phyloP scores from a whole-genome alignment of 2,797 vertebrate species.

The Eidolon dupreanum region DNA sequence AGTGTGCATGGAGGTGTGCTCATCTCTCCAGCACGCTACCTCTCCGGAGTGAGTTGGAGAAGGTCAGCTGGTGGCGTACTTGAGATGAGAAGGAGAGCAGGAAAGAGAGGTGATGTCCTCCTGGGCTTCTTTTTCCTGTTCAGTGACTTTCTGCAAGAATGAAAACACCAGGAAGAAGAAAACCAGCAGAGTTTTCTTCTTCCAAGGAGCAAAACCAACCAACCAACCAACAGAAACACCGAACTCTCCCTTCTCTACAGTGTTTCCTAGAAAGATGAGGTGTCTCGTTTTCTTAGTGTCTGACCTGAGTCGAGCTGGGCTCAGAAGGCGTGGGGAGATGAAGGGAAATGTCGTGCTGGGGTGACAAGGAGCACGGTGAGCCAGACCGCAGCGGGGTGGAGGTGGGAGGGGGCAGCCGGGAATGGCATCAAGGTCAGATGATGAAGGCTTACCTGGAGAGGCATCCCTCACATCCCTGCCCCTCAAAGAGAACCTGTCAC shows the following conservation, averaged over 20 bases:
- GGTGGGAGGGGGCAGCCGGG: neutral
- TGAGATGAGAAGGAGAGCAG: neutral
- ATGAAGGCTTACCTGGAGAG: rapidly evolving
- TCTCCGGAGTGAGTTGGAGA: neutral
- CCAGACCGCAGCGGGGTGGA: rapidly evolving
- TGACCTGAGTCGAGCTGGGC: rapidly evolving
- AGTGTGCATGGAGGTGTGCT: neutral
- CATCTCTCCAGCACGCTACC: neutral
- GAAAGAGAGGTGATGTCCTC: neutral
- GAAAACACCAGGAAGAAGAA: neutral
- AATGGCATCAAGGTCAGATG: neutral
- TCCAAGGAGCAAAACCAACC: neutral
- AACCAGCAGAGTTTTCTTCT: neutral
- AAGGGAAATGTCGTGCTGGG: neutral
- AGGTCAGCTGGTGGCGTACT: neutral
- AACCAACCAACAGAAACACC: too few relatives aligned
- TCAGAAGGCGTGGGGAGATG: rapidly evolving
- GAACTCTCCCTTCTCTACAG: neutral
- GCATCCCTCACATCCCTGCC: neutral
- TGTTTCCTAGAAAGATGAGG: neutral
- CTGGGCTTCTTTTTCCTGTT: neutral
- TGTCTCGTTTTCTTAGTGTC: neutral
- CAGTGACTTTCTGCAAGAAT: neutral
- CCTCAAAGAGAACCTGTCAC: too few relatives aligned
- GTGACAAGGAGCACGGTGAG: rapidly evolving